A percentile compares a stretch with the other conserved stretches of the same genome.
Conservation (phyloP, 2,113 vertebrate species). For the Neolamprologus sp. region DNA sequence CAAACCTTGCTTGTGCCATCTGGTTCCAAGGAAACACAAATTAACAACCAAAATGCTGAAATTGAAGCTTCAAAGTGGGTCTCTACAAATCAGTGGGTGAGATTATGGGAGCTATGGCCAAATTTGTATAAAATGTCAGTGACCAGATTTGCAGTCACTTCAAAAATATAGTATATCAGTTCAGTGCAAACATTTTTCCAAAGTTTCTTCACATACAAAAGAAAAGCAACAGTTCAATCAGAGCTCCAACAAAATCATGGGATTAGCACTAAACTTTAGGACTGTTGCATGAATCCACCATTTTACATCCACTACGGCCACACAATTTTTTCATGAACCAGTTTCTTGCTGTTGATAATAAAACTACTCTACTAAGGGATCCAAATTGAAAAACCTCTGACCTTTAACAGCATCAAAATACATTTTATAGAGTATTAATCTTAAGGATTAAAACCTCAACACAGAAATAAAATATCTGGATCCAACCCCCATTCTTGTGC, state of each 20-base stretch:
- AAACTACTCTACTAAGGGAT: neutral
- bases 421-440: neutral
- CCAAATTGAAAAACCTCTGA: neutral
- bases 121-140: neutral
- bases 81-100: neutral
- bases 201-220: neutral
- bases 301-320: neutral
- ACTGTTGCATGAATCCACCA: neutral
- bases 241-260: neutral
- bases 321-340: neutral
- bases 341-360: neutral
- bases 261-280: neutral
- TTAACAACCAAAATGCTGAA: neutral
- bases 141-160: neutral
- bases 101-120: neutral
- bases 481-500: neutral
- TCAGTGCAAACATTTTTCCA: neutral
- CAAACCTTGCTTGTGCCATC: neutral
- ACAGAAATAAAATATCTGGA: neutral
- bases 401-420: neutral
- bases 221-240: neutral
- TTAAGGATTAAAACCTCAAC: neutral
- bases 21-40: neutral
- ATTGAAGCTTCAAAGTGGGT: neutral
- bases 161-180: neutral